These are phyloP conservation scores for Luperina nickerlii DNA, from an alignment of 2,888 invertebrate species.

Conservation along the genomic window DNA sequence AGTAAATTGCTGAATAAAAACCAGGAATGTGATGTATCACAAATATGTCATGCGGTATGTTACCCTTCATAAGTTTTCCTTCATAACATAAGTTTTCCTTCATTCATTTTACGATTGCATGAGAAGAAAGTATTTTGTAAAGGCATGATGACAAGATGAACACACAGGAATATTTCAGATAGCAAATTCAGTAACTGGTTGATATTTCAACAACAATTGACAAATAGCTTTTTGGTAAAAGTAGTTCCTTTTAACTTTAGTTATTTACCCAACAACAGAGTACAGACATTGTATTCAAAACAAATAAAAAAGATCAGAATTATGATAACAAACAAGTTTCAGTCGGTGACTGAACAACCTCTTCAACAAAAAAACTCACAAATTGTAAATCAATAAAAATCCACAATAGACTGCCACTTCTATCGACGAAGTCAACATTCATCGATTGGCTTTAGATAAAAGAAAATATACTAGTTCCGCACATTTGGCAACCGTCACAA, in stretches of 20 bases:
- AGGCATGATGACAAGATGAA: neutral
- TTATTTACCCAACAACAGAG: neutral
- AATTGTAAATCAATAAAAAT: constrained; percentile 4
- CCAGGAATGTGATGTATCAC: neutral
- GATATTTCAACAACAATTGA: no score
- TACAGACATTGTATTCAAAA: constrained; percentile 1
- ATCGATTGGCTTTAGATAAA: neutral
- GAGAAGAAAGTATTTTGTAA: neutral
- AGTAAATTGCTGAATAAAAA: constrained; percentile 6
- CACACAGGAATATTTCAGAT: neutral
- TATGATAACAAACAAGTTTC: constrained; percentile 21
- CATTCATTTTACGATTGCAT: neutral
- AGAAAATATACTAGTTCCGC: neutral
- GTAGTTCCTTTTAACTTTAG: neutral
- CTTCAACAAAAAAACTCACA: neutral
- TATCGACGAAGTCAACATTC: constrained; percentile 2
- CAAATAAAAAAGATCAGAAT: constrained; percentile 22
- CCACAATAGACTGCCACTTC: constrained; percentile 1
- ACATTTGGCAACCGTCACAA: constrained; percentile 33
- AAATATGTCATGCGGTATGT: neutral
- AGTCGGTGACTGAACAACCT: neutral
- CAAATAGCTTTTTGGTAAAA: neutral
- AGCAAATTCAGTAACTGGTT: no score
- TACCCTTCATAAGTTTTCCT: neutral
- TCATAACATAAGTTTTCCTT: neutral